Evolutionary conservation across 2,888 invertebrate species (phyloP), one percentile per base, ranked within the genome.

Genomic region (Epinotia ramella): DNA sequence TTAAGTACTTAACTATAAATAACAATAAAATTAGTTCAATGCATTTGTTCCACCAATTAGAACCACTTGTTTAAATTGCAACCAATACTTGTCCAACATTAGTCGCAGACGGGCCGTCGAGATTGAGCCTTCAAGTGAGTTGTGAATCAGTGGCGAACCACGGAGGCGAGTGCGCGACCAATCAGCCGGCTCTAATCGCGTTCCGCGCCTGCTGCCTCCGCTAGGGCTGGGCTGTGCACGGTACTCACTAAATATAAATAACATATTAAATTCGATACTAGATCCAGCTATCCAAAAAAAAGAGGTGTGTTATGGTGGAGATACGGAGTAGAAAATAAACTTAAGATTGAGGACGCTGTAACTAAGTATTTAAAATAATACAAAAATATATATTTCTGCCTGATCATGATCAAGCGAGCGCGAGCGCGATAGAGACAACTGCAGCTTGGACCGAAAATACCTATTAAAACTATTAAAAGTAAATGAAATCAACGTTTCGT

Each of bases 141-240:
- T 73, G 74, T 74, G 40, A 76, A 66, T 60, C 66, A 73, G 57
- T 70, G 46, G 56, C 13, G 56, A 66, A 33, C 57, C 66, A 56
- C 62, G 28, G 64, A 59, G 28, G 68, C 76, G 72, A 77, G 72
- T 57, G 77, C 72, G 81, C 78, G 80, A 80, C 83, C 88, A 89
- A 88, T 88, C 89, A 86, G 78, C 83, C 88, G 86, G 79, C 78
- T 77, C 80, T 89, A 90, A 90, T 89, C 86, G 83, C 73, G 81
- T 90, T 87, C 86, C 80, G 79, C 82, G 84, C 87, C 79, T 80
- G 81, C 79, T 78, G 75, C 73, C 71, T 73, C 66, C 57, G 67
- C 9, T 63, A 76, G 72, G 76, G 72, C n/a, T 72, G 72, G 76
- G 72, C n/a, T 72, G 76, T 56, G 59, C 68, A 46, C 7, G 9